Evolutionary conservation across 1,140 invertebrate species (phyloP).

Genomic region (Drosophila orena): DNA sequence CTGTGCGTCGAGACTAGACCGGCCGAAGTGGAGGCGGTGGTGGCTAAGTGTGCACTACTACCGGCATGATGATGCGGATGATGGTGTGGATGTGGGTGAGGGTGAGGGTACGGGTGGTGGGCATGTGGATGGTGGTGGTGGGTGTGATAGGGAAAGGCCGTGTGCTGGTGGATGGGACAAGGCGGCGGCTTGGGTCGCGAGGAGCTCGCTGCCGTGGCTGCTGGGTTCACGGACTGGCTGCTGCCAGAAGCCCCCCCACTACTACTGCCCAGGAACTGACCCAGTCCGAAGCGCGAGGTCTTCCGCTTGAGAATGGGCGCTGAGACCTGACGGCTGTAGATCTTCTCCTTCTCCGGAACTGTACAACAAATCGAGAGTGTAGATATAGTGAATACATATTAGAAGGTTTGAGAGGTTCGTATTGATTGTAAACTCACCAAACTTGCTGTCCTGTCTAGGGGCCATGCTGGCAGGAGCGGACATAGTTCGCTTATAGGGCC

Average conservation of each 20-base stretch:
- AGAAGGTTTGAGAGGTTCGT: not conserved
- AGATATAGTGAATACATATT: not conserved
- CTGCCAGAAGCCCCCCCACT: slow-evolving; percentile 64
- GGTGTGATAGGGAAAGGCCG: slow-evolving; percentile 64
- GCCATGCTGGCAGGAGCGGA: slow-evolving; percentile 94
- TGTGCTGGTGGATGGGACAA: slow-evolving; percentile 77
- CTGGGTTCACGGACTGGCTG: slow-evolving; percentile 66
- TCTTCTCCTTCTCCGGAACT: slow-evolving; percentile 93
- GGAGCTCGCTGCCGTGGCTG: slow-evolving; percentile 78
- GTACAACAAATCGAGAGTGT: not conserved
- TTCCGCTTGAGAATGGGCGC: slow-evolving; percentile 95
- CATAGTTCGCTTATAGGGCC: slow-evolving; percentile 97
- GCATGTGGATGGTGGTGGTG: slow-evolving; percentile 39
- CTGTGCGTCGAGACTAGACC: slow-evolving; percentile 79
- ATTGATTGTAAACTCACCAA: slow-evolving; percentile 86
- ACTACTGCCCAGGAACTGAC: slow-evolving; percentile 90
- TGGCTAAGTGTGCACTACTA: slow-evolving; percentile 82
- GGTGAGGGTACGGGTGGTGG: slow-evolving; percentile 18
- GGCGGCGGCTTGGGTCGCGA: slow-evolving; percentile 60
- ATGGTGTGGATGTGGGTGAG: slow-evolving; percentile 41
- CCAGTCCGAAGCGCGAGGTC: slow-evolving; percentile 95
- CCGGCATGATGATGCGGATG: slow-evolving; percentile 51
- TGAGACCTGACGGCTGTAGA: slow-evolving; percentile 94
- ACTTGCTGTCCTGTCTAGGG: slow-evolving; percentile 90
- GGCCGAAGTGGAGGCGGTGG: slow-evolving; percentile 25